Conservation (phyloP, 1,140 invertebrate species). For the Zaprionus africanus region DNA sequence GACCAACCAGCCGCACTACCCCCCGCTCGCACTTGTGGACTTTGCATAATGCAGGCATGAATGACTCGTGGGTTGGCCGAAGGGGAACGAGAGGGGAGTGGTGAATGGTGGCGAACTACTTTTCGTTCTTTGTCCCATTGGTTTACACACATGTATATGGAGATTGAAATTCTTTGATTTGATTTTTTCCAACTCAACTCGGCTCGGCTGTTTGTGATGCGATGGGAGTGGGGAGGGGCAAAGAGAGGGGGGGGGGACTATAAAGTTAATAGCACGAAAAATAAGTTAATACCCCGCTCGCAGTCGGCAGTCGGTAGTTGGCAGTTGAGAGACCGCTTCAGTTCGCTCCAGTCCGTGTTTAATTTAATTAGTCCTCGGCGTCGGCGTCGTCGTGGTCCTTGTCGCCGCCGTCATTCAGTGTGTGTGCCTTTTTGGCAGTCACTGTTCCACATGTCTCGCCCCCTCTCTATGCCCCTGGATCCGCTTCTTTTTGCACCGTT, state of each 20-base stretch:
- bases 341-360: slow-evolving; percentile 71
- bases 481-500: slow-evolving; percentile 44
- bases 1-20: slow-evolving; percentile 19
- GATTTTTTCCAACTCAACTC: slow-evolving; percentile 67
- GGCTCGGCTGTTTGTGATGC: background rate
- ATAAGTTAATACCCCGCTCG: slow-evolving; percentile 75
- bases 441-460: slow-evolving; percentile 32
- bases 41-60: slow-evolving; percentile 71
- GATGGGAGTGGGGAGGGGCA: background rate
- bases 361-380: slow-evolving; percentile 73
- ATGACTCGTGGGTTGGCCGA: slow-evolving; percentile 28
- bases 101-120: slow-evolving; percentile 49
- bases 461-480: background rate
- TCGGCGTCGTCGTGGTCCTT: slow-evolving; percentile 43
- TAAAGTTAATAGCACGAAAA: slow-evolving; percentile 83
- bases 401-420: slow-evolving; percentile 48
- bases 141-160: slow-evolving; percentile 39
- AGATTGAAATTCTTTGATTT: slow-evolving; percentile 81
- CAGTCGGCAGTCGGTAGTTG: background rate
- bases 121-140: slow-evolving; percentile 59
- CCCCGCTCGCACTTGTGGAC: slow-evolving; percentile 68
- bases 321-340: slow-evolving; percentile 40
- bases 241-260: slow-evolving; percentile 45
- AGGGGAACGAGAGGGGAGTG: slow-evolving; percentile 1
- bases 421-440: slow-evolving; percentile 15